Evolutionary conservation across 2,888 invertebrate species (phyloP).

Genomic region (Taenaris catops): DNA sequence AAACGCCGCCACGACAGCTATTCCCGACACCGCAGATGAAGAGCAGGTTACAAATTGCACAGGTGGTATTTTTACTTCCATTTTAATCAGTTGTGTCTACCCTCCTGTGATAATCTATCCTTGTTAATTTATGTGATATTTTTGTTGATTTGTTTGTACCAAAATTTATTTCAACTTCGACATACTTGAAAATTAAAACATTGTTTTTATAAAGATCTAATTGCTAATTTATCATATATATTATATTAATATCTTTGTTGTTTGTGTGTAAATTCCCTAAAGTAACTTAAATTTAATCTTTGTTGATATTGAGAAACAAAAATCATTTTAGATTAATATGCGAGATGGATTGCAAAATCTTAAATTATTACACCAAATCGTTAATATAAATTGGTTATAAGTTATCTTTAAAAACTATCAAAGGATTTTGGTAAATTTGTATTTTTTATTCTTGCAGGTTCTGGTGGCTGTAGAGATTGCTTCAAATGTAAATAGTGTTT

Average conservation of each 20-base stretch:
- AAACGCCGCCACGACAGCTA: constrained; percentile 59
- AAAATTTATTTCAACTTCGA: no score
- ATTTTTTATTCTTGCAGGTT: constrained; percentile 64
- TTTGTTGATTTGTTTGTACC: no score
- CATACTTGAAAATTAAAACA: no score
- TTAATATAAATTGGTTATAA: neutral
- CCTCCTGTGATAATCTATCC: constrained; percentile 3
- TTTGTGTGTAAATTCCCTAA: no score
- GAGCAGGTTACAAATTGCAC: constrained; percentile 54
- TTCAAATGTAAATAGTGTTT: constrained; percentile 63
- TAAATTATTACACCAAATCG: no score
- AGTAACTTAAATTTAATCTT: no score
- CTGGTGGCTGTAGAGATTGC: constrained; percentile 34
- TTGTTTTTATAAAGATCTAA: no score
- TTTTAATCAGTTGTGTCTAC: constrained; percentile 19
- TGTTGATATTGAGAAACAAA: no score
- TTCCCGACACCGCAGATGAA: constrained; percentile 64
- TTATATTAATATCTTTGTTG: no score
- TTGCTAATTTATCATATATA: no score
- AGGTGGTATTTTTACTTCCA: constrained; percentile 60
- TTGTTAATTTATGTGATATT: neutral
- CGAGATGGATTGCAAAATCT: no score
- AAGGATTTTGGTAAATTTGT: constrained; percentile 55
- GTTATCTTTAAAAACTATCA: constrained; percentile 1
- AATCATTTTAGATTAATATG: no score